phyloP scores from a whole-genome alignment of 2,888 invertebrate genomes.

The Ceriagrion tenellum region DNA sequence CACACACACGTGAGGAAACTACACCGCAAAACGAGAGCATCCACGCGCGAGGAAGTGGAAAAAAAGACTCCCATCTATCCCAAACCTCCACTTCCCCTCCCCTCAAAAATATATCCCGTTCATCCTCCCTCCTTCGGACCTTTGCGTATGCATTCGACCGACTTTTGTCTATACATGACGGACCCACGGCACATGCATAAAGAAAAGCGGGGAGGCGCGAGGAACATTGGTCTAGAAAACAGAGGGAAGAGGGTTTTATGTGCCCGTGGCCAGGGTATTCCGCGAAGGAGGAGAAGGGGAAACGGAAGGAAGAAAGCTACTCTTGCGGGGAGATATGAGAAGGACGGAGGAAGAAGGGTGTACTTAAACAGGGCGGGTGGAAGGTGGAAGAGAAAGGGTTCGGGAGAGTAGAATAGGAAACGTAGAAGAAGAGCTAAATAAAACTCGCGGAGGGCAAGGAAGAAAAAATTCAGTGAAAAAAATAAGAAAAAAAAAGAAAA shows the following conservation, averaged over 20 bases:
- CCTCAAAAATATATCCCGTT: neutral
- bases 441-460: neutral
- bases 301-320: neutral
- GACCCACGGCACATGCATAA: neutral
- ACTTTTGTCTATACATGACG: conserved; percentile 8
- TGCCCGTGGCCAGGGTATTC: too few species aligned
- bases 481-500: neutral
- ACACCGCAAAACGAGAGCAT: neutral
- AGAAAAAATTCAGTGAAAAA: neutral
- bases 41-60: neutral
- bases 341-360: neutral
- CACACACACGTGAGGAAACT: neutral
- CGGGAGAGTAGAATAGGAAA: conserved; percentile 4
- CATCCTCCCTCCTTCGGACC: too few species aligned
- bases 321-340: neutral
- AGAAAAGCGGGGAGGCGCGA: neutral
- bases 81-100: neutral
- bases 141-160: neutral
- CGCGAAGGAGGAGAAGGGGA: neutral
- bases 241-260: neutral
- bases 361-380: neutral
- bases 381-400: neutral
- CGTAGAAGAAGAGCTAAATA: conserved; percentile 43
- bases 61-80: neutral
- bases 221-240: neutral